A percentile compares a stretch with the other conserved stretches of the same genome.
Conservation (phyloP, 2,888 invertebrate species). For the Syrista parreyssii region DNA sequence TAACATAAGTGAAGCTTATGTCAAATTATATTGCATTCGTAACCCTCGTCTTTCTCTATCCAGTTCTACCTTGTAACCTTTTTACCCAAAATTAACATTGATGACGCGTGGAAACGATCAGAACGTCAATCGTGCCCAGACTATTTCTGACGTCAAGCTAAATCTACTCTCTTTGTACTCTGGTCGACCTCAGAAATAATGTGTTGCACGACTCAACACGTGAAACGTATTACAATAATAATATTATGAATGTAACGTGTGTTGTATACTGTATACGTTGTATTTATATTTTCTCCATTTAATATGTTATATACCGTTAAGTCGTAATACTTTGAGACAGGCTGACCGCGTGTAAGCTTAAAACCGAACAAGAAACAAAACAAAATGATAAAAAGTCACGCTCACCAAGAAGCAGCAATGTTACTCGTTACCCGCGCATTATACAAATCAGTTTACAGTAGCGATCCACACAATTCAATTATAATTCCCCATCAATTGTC, state of each 20-base stretch:
- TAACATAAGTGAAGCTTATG: not conserved
- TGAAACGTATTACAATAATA: slow-evolving; percentile 12
- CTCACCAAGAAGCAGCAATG: slow-evolving; percentile 3
- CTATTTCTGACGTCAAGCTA: slow-evolving; percentile 58
- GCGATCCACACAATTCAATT: not conserved
- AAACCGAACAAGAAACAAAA: slow-evolving; percentile 16
- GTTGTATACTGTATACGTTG: not conserved
- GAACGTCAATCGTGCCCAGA: slow-evolving; percentile 38
- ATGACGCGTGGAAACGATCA: slow-evolving; percentile 8
- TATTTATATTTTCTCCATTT: slow-evolving; percentile 7
- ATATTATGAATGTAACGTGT: not conserved
- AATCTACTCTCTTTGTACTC: slow-evolving; percentile 61
- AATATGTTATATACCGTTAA: slow-evolving; percentile 19
- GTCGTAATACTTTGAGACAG: slow-evolving; percentile 39
- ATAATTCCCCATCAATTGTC: not conserved
- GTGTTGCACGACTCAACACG: slow-evolving; percentile 39
- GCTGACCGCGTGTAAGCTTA: slow-evolving; percentile 36
- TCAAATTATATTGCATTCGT: slow-evolving; percentile 4
- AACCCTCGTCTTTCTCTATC: slow-evolving; percentile 4
- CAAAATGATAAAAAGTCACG: not conserved
- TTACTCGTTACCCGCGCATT: not conserved
- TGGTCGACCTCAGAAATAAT: slow-evolving; percentile 57
- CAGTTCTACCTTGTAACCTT: slow-evolving; percentile 1
- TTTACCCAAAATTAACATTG: slow-evolving; percentile 25
- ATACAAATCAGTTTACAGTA: not conserved